phyloP scores from a whole-genome alignment of 2,113 vertebrate species.

The Pelvicachromis taeniatus region DNA sequence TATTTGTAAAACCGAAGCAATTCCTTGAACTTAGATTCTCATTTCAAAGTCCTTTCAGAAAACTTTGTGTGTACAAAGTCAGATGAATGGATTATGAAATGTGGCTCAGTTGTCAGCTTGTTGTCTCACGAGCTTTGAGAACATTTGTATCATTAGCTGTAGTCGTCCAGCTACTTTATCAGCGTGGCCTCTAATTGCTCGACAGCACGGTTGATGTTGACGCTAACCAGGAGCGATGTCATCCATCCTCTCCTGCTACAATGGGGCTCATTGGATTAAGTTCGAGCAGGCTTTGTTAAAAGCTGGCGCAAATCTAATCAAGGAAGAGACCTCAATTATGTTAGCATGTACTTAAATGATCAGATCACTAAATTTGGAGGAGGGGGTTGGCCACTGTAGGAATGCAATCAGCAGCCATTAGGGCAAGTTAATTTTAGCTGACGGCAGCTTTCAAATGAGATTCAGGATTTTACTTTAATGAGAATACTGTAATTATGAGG shows the following conservation, averaged over 20 bases:
- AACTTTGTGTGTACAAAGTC: not conserved
- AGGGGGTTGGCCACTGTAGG: conserved; percentile 2
- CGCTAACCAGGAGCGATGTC: conserved; percentile 52
- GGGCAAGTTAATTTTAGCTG: conserved; percentile 46
- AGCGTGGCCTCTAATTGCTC: conserved; percentile 24
- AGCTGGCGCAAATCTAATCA: conserved; percentile 71
- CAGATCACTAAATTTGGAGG: conserved; percentile 33
- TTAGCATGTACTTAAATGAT: conserved; percentile 64
- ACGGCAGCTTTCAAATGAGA: conserved; percentile 42
- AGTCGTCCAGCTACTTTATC: conserved; percentile 12
- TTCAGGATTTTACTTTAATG: conserved; percentile 31
- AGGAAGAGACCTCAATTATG: conserved; percentile 55
- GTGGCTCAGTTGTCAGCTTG: not conserved
- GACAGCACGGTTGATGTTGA: conserved; percentile 11
- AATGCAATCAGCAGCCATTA: conserved; percentile 52
- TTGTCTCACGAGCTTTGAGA: not conserved
- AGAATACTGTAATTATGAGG: conserved; percentile 28
- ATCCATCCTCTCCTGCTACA: conserved; percentile 34
- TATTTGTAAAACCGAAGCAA: not conserved
- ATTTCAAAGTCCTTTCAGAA: not conserved
- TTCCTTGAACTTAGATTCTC: not conserved
- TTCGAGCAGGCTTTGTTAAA: conserved; percentile 68
- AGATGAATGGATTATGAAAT: not conserved
- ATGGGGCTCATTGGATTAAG: conserved; percentile 66
- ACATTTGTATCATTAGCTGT: not conserved